These are phyloP conservation scores for Sebastiscus tertius DNA, from an alignment of 2,797 vertebrate species.

Conservation along the genomic window DNA sequence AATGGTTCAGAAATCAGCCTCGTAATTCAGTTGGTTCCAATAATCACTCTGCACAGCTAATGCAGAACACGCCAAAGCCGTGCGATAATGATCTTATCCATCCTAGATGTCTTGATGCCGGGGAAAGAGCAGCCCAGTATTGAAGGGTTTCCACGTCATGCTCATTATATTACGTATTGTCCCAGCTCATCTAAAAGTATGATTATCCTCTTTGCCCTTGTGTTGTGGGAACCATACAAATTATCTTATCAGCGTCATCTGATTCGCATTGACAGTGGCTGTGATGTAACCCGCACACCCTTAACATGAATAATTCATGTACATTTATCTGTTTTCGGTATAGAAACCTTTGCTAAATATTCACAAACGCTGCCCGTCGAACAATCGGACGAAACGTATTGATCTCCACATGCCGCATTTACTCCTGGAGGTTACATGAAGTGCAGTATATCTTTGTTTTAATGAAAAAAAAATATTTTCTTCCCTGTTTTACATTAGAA, in stretches of 20 bases:
- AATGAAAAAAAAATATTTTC: too few relatives aligned
- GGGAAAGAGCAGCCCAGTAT: slow-evolving; percentile 54
- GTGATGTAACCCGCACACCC: slow-evolving; percentile 58
- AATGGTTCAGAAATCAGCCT: slow-evolving; percentile 75
- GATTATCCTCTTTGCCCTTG: slow-evolving; percentile 73
- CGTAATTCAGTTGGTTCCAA: slow-evolving; percentile 72
- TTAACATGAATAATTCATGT: slow-evolving; percentile 80
- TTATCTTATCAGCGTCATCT: slow-evolving; percentile 73
- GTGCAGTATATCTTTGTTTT: not conserved
- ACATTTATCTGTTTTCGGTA: slow-evolving; percentile 70
- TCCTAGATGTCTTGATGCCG: slow-evolving; percentile 67
- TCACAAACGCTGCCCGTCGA: not conserved
- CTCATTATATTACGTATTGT: slow-evolving; percentile 76
- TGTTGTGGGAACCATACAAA: slow-evolving; percentile 72
- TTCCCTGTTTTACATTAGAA: too few relatives aligned
- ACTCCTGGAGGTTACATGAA: slow-evolving; percentile 3
- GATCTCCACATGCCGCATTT: not conserved
- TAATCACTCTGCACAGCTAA: slow-evolving; percentile 79
- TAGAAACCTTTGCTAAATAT: slow-evolving; percentile 57
- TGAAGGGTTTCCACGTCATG: slow-evolving; percentile 65
- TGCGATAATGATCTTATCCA: slow-evolving; percentile 82
- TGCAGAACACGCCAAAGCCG: slow-evolving; percentile 69
- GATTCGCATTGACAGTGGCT: slow-evolving; percentile 73
- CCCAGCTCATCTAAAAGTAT: slow-evolving; percentile 73
- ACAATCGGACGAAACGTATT: slow-evolving; percentile 9